These are phyloP conservation scores for Pyrocoelia pectoralis DNA, from an alignment of 2,888 invertebrate species.

Conservation along the genomic window DNA sequence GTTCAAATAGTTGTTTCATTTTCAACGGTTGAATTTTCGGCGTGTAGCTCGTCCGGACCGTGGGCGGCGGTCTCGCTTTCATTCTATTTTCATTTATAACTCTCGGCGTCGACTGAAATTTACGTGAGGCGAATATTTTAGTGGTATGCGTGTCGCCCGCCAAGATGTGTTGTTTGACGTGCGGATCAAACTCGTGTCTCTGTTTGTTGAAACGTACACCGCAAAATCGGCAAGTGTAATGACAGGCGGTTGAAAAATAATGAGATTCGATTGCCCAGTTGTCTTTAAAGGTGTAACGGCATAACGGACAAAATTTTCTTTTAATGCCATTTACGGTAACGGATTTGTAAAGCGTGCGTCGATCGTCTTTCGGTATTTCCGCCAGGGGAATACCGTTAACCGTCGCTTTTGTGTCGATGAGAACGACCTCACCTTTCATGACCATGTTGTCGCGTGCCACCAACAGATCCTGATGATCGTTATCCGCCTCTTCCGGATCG, in stretches of 20 bases:
- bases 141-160: constrained; percentile 50
- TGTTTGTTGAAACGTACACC: constrained; percentile 59
- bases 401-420: constrained; percentile 46
- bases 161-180: constrained; percentile 50
- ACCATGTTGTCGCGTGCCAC: constrained; percentile 40
- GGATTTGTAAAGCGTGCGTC: constrained; percentile 54
- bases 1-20: constrained; percentile 47
- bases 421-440: constrained; percentile 39
- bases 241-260: constrained; percentile 56
- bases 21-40: constrained; percentile 43
- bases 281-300: constrained; percentile 59
- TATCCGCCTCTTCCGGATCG: constrained; percentile 33
- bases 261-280: constrained; percentile 60
- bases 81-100: constrained; percentile 36
- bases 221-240: constrained; percentile 57
- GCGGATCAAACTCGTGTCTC: constrained; percentile 51
- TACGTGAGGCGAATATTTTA: constrained; percentile 50
- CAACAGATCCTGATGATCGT: constrained; percentile 39
- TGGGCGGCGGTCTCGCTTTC: constrained; percentile 17
- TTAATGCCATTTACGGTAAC: constrained; percentile 53
- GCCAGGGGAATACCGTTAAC: constrained; percentile 53
- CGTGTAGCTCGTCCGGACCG: not conserved
- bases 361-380: constrained; percentile 55
- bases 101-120: constrained; percentile 39
- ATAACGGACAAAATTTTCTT: constrained; percentile 56